phyloP scores from a whole-genome alignment of 2,113 vertebrate species.

The Irena cyanogastra region DNA sequence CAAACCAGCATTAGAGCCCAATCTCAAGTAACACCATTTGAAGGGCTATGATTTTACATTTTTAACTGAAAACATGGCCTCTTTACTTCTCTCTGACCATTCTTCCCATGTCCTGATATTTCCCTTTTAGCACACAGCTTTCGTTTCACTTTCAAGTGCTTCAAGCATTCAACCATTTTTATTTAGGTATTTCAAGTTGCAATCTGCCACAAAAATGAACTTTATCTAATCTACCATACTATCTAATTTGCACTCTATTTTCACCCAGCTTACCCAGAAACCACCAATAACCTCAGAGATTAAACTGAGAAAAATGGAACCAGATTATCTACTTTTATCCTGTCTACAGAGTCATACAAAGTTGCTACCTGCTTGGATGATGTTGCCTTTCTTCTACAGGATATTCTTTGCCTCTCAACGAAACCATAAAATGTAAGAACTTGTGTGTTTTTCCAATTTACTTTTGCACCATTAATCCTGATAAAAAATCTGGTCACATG shows the following conservation, averaged over 20 bases:
- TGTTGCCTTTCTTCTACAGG: background rate
- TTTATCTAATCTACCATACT: background rate
- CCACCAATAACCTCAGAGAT: background rate
- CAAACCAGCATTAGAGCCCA: background rate
- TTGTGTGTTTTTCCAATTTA: slow-evolving; percentile 11
- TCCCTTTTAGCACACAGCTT: background rate
- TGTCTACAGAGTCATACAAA: background rate
- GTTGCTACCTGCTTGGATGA: background rate
- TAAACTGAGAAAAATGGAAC: background rate
- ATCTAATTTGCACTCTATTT: background rate
- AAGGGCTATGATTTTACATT: background rate
- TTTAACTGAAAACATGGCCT: background rate
- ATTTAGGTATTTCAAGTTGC: background rate
- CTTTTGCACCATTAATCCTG: background rate
- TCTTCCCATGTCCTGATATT: background rate
- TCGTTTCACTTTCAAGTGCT: background rate
- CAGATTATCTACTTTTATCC: background rate
- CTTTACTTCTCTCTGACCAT: background rate
- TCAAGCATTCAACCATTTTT: background rate
- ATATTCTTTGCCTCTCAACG: background rate
- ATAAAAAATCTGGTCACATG: background rate
- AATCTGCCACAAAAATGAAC: background rate
- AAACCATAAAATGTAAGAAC: background rate
- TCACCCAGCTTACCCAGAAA: background rate
- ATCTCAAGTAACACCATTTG: background rate